Evolutionary conservation across 2,888 invertebrate genomes (phyloP), one percentile per base, ranked within the genome.

Genomic region (Lycia hirtaria): DNA sequence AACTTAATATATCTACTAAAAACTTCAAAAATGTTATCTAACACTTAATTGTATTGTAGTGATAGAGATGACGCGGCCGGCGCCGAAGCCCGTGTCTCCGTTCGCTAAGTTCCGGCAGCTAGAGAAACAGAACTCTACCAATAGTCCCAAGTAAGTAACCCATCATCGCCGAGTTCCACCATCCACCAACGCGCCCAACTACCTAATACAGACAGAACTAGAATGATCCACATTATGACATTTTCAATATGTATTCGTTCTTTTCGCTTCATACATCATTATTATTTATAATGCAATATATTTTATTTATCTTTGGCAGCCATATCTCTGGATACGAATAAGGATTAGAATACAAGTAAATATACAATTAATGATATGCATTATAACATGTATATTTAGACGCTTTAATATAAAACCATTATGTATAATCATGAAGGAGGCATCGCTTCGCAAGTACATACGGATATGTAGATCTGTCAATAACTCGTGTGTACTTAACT

Each of bases 51-150:
- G 9, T 52, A n/a, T 54, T 26, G 12, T 89, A 93, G 94, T 95
- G 82, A 92, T 92, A 73, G 93, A 93, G 79, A 93, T 83, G 81
- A 80, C 81, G 58, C 83, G 85, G 72, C 78, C 87, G 85, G 92
- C 85, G 63, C 92, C 85, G 83, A 96, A 95, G 85, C 95, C 96
- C 70, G 94, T 96, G 80, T 97, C 97, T 75, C 96, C 97, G 65
- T 97, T 97, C 91, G 96, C 97, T 81, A 97, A 97, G 93, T 97
- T 97, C 93, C 96, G 96, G 85, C 97, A 97, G 93, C 94, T 97
- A 87, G 97, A 97, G 88, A 96, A 96, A 83, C 96, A 97, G 91
- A 96, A 95, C 87, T 96, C 96, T 75, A 93, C 94, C 78, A 94
- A 94, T 81, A 93, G 94, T 76, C 96, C 96, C 87, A 96, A 96